These are phyloP conservation scores for Meghimatium bilineatum DNA, from an alignment of 2,888 invertebrate species.

Conservation along the genomic window DNA sequence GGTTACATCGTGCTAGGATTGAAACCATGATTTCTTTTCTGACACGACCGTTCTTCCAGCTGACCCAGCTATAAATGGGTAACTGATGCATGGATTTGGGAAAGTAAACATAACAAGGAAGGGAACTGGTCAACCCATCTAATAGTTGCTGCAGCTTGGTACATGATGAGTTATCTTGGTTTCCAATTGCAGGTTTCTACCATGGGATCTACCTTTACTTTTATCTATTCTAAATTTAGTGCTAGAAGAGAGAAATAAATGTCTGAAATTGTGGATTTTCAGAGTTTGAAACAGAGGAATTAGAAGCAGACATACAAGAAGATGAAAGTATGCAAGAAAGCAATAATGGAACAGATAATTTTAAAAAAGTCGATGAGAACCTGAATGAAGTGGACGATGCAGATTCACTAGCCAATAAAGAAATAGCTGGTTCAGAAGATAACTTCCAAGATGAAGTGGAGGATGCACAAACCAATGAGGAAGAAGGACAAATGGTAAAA, in stretches of 20 bases:
- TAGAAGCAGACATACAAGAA: slow-evolving; percentile 3
- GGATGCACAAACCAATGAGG: neutral
- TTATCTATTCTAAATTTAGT: neutral
- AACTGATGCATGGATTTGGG: too few relatives aligned
- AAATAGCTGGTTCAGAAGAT: neutral
- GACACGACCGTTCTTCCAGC: too few relatives aligned
- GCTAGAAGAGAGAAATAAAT: neutral
- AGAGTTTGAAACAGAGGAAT: slow-evolving; percentile 8
- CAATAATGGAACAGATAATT: neutral
- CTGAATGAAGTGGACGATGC: neutral
- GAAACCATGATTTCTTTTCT: too few relatives aligned
- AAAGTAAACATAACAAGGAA: too few relatives aligned
- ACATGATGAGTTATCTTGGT: too few relatives aligned
- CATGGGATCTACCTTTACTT: too few relatives aligned
- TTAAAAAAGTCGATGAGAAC: neutral
- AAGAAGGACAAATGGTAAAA: neutral
- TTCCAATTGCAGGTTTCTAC: too few relatives aligned
- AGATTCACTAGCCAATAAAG: neutral
- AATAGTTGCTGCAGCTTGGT: too few relatives aligned
- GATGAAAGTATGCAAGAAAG: neutral
- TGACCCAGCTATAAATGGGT: too few relatives aligned
- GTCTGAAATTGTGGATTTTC: neutral
- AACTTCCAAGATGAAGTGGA: neutral
- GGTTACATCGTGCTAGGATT: too few relatives aligned
- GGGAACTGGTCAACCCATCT: too few relatives aligned